Base-by-base conservation (phyloP, 2,888 invertebrate genomes). In the Sepioteuthis lessoniana region DNA sequence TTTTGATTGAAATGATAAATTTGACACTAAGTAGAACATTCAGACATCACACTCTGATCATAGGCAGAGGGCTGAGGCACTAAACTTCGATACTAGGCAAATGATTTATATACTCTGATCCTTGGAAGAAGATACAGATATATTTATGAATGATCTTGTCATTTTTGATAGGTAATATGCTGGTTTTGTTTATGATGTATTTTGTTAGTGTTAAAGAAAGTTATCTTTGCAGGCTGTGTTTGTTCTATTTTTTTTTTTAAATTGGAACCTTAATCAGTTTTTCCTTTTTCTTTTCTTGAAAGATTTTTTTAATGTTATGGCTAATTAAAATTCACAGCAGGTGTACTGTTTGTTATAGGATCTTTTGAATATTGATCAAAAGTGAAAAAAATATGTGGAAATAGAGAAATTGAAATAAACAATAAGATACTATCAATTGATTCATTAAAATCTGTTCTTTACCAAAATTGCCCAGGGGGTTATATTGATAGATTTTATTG, bases 321-420 rank as follows among this genome's bases (percentile, higher is more conserved):
- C 76, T 76, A 76, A 76, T 76, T 76, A 76, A 35, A 76, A 76
- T 76, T 76, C n/a, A 35, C 76, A 76, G 76, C 76, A n/a, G 76
- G 76, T 16, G 13, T 76, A 76, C n/a, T 76, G 76, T 76, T 76
- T 76, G 35, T 35, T 8, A 16, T 35, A 21, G 55, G 28, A 55
- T 55, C 55, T 35, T 31, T 31, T 60, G 10, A 35, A 76, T 76
- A 76, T 76, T 76, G 76, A 76, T 76, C n/a, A n/a, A 25, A 76
- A 35, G 35, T 19, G n/a, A 76, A 76, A n/a, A 13, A n/a, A 76
- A 76, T 35, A 31, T n/a, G 76, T 31, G 8, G 76, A 10, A n/a
- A 76, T 76, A 7, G 10, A 76, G 76, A 76, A 76, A 76, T 76
- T 76, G n/a, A 76, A 60, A 8, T 60, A 76, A 76, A 35, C 76